Conservation (phyloP, 1,140 invertebrate species). For the Cryptotermes secundus region DNA sequence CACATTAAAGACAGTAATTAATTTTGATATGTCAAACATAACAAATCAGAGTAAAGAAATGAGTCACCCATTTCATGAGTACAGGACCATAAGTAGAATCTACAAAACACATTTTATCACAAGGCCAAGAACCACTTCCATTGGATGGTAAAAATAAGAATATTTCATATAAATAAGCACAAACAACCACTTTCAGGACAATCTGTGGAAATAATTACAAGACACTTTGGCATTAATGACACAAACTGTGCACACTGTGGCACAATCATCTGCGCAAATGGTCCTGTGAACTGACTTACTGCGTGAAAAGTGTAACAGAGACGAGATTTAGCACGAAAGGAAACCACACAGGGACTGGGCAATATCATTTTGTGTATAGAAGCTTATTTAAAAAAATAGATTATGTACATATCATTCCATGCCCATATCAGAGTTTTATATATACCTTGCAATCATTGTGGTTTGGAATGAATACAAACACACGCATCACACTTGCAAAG, state of each 20-base stretch:
- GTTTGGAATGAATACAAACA: slow-evolving; percentile 25
- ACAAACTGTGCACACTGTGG: not conserved
- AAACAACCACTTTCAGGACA: not conserved
- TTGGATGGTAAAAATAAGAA: not conserved
- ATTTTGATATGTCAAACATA: slow-evolving; percentile 12
- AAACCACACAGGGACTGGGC: not conserved
- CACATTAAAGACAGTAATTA: not conserved
- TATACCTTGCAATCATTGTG: slow-evolving; percentile 30
- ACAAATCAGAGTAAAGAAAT: not conserved
- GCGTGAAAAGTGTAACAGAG: too few relatives aligned
- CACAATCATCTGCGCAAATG: too few relatives aligned
- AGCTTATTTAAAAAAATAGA: slow-evolving; percentile 27
- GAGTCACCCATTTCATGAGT: not conserved
- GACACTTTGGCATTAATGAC: slow-evolving; percentile 15
- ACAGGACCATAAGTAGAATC: not conserved
- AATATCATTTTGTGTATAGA: not conserved
- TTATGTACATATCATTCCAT: slow-evolving; percentile 22
- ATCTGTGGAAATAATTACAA: not conserved
- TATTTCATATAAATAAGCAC: not conserved
- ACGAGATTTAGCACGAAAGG: too few relatives aligned
- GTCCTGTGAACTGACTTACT: too few relatives aligned
- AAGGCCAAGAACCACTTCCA: not conserved
- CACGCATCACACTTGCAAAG: not conserved
- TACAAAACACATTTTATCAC: not conserved
- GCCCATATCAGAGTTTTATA: slow-evolving; percentile 26